Conservation (phyloP, 1,140 invertebrate genomes). For the Tetragonula clypearis region DNA sequence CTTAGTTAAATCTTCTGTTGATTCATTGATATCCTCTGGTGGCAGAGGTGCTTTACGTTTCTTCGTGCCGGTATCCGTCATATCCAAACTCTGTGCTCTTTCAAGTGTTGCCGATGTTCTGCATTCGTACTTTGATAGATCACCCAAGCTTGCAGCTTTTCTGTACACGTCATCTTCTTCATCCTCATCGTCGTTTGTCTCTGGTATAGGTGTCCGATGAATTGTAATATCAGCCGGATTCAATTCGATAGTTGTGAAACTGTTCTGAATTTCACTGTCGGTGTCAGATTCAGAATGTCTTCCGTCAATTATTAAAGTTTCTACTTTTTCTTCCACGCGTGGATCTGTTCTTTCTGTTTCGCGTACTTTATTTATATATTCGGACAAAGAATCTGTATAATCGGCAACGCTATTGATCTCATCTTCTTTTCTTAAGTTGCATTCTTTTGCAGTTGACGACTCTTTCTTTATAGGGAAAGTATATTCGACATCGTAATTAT, state of each 20-base stretch:
- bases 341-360: constrained; percentile 63
- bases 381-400: constrained; percentile 69
- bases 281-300: constrained; percentile 82
- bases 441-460: constrained; percentile 47
- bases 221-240: constrained; percentile 89
- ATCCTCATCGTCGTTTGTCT: constrained; percentile 82
- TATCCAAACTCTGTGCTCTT: constrained; percentile 91
- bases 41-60: constrained; percentile 85
- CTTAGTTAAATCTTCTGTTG: constrained; percentile 83
- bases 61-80: constrained; percentile 87
- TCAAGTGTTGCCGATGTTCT: constrained; percentile 86
- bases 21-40: constrained; percentile 83
- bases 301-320: constrained; percentile 50
- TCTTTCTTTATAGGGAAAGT: constrained; percentile 31
- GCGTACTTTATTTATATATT: constrained; percentile 66
- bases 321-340: constrained; percentile 58
- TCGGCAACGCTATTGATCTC: constrained; percentile 68
- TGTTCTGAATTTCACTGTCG: constrained; percentile 79
- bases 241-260: constrained; percentile 85
- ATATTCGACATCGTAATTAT: constrained; percentile 43
- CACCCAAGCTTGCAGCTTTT: constrained; percentile 91
- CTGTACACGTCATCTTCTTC: constrained; percentile 85
- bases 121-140: constrained; percentile 88
- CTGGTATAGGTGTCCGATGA: constrained; percentile 85
- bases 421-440: constrained; percentile 64